These are phyloP conservation scores for Eilema sororculum DNA, from an alignment of 2,888 invertebrate species.

Conservation along the genomic window DNA sequence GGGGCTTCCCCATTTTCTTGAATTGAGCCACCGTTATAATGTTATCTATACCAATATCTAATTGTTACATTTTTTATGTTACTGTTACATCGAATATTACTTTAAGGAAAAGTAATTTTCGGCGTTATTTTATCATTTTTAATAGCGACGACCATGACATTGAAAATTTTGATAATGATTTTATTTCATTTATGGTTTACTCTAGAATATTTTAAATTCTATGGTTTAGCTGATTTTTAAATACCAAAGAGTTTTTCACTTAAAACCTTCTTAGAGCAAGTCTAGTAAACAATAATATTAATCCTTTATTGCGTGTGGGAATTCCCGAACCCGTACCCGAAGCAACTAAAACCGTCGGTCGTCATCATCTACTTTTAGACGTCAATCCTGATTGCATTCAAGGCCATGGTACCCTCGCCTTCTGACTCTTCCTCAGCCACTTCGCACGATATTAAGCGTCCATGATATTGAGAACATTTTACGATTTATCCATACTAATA, in stretches of 20 bases:
- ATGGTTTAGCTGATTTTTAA: background rate
- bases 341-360: too few relatives aligned
- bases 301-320: too few relatives aligned
- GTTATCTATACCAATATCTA: background rate
- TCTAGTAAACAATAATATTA: background rate
- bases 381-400: too few relatives aligned
- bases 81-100: too few relatives aligned
- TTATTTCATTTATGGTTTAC: background rate
- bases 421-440: too few relatives aligned
- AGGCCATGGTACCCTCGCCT: too few relatives aligned
- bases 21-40: constrained; percentile 14
- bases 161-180: background rate
- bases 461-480: too few relatives aligned
- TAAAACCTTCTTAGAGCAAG: background rate
- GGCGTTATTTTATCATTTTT: constrained; percentile 1
- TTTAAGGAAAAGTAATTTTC: background rate
- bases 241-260: background rate
- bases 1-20: constrained; percentile 64
- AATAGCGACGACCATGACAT: background rate
- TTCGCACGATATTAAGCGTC: too few relatives aligned
- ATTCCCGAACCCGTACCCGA: too few relatives aligned
- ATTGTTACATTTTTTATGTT: constrained; percentile 5
- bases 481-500: too few relatives aligned
- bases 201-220: background rate
- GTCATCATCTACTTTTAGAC: too few relatives aligned